Evolutionary conservation across 2,888 invertebrate species (phyloP), one percentile per base, ranked within the genome.

Genomic region (Lepidochrysops patricia): DNA sequence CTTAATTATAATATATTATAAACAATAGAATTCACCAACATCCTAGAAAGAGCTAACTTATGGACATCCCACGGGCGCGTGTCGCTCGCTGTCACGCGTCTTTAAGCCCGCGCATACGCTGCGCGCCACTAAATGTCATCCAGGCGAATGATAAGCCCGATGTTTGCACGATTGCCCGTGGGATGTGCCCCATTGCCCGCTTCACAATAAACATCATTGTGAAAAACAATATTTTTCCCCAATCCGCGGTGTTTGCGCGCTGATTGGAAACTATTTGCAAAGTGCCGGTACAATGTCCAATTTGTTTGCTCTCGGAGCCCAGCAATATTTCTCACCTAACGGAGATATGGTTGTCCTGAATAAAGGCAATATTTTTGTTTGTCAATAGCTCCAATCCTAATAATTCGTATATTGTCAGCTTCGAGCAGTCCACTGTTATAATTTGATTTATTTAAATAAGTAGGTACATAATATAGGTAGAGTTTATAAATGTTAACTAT

Each of bases 51-150:
- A 50, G 57, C 35, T 23, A 61, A 63, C 43, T 23, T 37, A 56
- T 60, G 25, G 48, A 48, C 49, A 62, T 23, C 50, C 57, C 49
- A 27, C 3, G 32, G 72, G 58, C 75, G 72, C 76, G 77, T 73
- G 77, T 61, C 75, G 35, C 5, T 12, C 13, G 25, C 25, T 37
- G 65, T 72, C 84, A 79, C 81, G 79, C 79, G 77, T 61, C 75
- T 61, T 61, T 82, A 83, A 85, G 80, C 83, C 75, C 61, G 60
- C 62, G 68, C 75, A 68, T 67, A 62, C 76, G 77, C 67, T 77
- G 63, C 63, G 69, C 75, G 75, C 81, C 82, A 80, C 81, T 81
- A 81, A 82, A 82, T 75, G 83, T 82, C 82, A 83, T 75, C 75
- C 73, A 66, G 65, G 70, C 79, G 79, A 80, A 79, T 82, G 83